These are phyloP conservation scores for Anguilla japonica DNA, from an alignment of 2,113 vertebrate species.

Conservation along the genomic window DNA sequence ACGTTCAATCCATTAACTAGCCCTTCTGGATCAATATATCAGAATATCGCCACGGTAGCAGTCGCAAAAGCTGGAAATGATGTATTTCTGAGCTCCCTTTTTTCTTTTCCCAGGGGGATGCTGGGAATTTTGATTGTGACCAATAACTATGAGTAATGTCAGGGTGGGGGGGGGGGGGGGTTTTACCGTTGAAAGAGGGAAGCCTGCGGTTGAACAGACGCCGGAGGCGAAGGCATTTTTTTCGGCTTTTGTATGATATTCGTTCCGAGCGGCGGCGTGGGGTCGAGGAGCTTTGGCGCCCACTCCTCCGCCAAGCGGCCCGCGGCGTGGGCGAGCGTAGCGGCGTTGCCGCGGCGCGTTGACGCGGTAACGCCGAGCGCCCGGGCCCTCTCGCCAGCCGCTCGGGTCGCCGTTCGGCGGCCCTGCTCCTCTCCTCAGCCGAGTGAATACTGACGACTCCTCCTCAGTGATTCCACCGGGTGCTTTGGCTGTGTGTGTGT, in stretches of 20 bases:
- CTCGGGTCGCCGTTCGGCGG: not conserved
- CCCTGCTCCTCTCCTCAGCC: not conserved
- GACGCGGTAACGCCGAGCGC: not conserved
- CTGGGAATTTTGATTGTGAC: slow-evolving; percentile 35
- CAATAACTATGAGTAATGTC: slow-evolving; percentile 27
- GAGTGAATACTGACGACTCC: not conserved
- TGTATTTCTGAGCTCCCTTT: slow-evolving; percentile 32
- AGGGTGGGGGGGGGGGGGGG: slow-evolving; percentile 37
- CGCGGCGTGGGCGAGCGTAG: not conserved
- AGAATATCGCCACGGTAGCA: slow-evolving; percentile 40
- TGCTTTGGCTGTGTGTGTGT: not conserved
- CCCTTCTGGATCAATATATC: slow-evolving; percentile 33
- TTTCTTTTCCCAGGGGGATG: slow-evolving; percentile 22
- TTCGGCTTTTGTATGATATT: not conserved
- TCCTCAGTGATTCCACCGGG: not conserved
- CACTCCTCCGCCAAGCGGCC: not conserved
- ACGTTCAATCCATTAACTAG: slow-evolving; percentile 41
- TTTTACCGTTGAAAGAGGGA: slow-evolving; percentile 42
- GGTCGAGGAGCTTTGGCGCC: not conserved
- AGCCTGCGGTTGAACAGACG: slow-evolving; percentile 13
- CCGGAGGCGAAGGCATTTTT: not conserved
- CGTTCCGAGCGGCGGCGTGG: too few species aligned
- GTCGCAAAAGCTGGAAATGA: slow-evolving; percentile 32
- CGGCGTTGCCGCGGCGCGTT: not conserved
- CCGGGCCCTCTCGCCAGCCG: not conserved